phyloP scores from a whole-genome alignment of 64 coral and sea anemone genomes.

The Porites australiensis region DNA sequence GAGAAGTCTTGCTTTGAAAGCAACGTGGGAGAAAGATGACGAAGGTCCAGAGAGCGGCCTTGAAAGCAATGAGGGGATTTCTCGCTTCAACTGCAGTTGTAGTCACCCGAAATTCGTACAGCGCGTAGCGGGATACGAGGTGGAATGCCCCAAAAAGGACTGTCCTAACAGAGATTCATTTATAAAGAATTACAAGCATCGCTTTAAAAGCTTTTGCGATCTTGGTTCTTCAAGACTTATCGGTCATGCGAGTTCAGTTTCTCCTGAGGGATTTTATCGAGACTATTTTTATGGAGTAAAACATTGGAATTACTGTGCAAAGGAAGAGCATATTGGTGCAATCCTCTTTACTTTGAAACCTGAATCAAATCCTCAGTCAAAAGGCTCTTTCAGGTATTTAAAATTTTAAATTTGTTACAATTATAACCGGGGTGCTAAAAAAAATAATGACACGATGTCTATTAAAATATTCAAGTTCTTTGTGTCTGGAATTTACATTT shows the following conservation, averaged over 20 bases:
- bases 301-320: slow-evolving; percentile 87
- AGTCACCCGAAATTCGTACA: neutral
- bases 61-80: neutral
- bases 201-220: slow-evolving; percentile 70
- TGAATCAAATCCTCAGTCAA: slow-evolving; percentile 78
- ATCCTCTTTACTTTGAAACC: slow-evolving; percentile 80
- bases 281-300: slow-evolving; percentile 87
- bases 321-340: slow-evolving; percentile 71
- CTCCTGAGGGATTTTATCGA: slow-evolving; percentile 81
- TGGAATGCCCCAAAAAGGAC: slow-evolving; percentile 77
- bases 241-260: slow-evolving; percentile 14
- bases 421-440: too few species aligned
- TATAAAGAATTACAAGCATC: slow-evolving; percentile 44
- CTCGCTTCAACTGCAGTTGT: neutral
- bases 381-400: slow-evolving; percentile 70
- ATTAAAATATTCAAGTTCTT: neutral
- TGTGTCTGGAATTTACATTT: neutral
- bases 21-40: neutral
- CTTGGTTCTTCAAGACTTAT: slow-evolving; percentile 42
- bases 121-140: slow-evolving; percentile 54
- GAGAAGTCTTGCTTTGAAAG: slow-evolving; percentile 21
- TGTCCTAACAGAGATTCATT: slow-evolving; percentile 52
- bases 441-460: too few species aligned
- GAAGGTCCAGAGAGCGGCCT: neutral
- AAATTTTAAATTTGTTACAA: too few species aligned